Conservation (phyloP, 2,113 vertebrate species). For the Apus apus region DNA sequence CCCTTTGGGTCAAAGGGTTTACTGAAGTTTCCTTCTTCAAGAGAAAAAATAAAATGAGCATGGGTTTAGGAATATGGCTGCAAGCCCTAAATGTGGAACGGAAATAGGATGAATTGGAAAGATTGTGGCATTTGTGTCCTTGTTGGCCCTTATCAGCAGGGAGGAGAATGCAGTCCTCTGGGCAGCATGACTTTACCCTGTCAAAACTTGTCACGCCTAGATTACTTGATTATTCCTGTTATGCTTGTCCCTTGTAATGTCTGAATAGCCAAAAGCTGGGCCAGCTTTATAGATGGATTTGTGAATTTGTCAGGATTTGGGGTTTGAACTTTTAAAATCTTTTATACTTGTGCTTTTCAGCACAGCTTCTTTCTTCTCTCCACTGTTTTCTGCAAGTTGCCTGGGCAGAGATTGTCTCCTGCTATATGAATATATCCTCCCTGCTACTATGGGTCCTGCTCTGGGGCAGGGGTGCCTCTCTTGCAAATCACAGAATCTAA, state of each 20-base stretch:
- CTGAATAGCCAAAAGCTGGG: background rate
- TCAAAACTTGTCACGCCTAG: background rate
- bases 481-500: background rate
- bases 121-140: background rate
- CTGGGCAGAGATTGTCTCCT: background rate
- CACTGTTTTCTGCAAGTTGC: background rate
- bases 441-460: background rate
- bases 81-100: background rate
- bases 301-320: background rate
- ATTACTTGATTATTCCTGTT: background rate
- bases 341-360: background rate
- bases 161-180: background rate
- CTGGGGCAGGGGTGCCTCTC: background rate
- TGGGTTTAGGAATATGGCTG: background rate
- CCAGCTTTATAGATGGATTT: background rate
- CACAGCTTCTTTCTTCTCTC: background rate
- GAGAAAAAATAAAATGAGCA: background rate
- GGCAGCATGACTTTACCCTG: background rate
- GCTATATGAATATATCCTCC: background rate
- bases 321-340: background rate
- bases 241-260: background rate
- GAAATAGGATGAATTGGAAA: background rate
- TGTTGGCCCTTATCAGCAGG: background rate
- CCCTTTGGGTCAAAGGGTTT: background rate
- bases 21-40: conserved; percentile 5